Evolutionary conservation across 2,797 vertebrate genomes (phyloP).

Genomic region (Cyprinella venusta): DNA sequence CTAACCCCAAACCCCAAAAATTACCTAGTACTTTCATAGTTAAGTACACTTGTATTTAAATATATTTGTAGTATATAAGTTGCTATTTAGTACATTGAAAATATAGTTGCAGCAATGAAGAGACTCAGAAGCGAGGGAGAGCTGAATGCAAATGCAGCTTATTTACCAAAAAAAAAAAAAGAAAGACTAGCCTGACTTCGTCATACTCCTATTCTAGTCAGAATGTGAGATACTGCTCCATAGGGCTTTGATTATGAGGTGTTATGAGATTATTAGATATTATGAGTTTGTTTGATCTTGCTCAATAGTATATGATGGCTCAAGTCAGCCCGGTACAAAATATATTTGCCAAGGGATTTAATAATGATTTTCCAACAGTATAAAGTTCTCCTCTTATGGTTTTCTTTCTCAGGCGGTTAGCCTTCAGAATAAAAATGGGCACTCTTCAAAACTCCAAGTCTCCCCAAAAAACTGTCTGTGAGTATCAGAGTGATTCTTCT

Average conservation of each 20-base stretch:
- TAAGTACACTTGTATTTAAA: not conserved
- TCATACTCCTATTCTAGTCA: no score
- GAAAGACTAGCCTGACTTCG: no score
- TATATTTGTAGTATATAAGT: not conserved
- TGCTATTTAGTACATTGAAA: not conserved
- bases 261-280: no score
- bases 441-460: slow-evolving; percentile 85
- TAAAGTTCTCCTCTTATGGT: not conserved
- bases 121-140: not conserved
- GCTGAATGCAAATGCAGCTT: not conserved
- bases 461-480: slow-evolving; percentile 85
- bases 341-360: not conserved
- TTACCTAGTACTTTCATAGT: no score
- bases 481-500: slow-evolving; percentile 70
- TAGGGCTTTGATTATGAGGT: no score
- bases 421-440: slow-evolving; percentile 88
- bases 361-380: not conserved
- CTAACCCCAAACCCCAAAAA: no score
- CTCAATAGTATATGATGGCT: not conserved
- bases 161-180: no score
- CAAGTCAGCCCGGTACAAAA: not conserved
- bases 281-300: not conserved
- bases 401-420: slow-evolving; percentile 81
- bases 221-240: no score
- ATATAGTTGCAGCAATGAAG: not conserved